Percentiles rank a stretch among this genome's conserved stretches.
Conservation (phyloP, 2,113 vertebrate genomes). For the Poicephalus meyeri region DNA sequence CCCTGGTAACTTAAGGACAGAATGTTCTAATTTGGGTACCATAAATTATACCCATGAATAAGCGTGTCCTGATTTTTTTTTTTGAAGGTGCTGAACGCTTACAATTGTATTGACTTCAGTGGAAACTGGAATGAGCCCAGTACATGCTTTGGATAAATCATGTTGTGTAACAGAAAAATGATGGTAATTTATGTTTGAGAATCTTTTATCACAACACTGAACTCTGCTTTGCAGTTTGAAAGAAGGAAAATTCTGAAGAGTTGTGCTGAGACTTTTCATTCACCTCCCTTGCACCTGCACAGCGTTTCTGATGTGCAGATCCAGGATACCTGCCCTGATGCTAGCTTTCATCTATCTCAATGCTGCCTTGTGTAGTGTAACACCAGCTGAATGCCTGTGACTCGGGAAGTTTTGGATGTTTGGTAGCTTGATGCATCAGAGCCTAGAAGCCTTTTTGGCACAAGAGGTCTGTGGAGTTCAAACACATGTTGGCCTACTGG, state of each 20-base stretch:
- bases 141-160: constrained; percentile 41
- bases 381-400: neutral
- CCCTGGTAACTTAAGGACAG: constrained; percentile 14
- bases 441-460: neutral
- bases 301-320: neutral
- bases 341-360: accelerated
- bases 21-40: constrained; percentile 36
- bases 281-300: neutral
- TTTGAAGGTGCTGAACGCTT: constrained; percentile 42
- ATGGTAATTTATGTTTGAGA: constrained; percentile 46
- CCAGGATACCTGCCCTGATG: neutral
- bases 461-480: neutral
- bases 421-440: neutral
- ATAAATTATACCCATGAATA: constrained; percentile 56
- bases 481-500: accelerated
- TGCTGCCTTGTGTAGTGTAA: accelerated
- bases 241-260: neutral
- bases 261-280: neutral
- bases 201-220: neutral
- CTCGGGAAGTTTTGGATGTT: accelerated
- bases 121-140: constrained; percentile 28
- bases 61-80: constrained; percentile 3
- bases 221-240: neutral
- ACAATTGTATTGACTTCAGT: constrained; percentile 45
- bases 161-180: constrained; percentile 36